Evolutionary conservation across 2,113 vertebrate genomes (phyloP).

Genomic region (Plotosus lineatus): DNA sequence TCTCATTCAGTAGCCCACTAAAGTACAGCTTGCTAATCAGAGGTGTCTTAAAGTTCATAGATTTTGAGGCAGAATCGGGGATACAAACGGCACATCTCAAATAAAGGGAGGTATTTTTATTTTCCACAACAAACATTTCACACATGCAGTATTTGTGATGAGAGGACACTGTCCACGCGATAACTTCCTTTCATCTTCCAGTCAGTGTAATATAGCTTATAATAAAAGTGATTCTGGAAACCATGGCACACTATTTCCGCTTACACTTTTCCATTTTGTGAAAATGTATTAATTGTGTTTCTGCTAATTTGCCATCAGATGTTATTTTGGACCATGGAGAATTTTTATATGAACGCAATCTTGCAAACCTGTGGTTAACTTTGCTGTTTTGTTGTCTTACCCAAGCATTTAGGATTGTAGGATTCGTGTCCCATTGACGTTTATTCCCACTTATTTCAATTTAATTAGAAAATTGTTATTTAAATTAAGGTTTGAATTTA

Average conservation of each 20-base stretch:
- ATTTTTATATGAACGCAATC: neutral
- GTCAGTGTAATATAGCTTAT: neutral
- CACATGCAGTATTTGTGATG: neutral
- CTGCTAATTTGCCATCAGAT: neutral
- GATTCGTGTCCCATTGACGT: neutral
- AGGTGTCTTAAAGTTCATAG: neutral
- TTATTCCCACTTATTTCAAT: neutral
- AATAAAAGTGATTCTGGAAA: neutral
- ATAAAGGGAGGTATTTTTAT: neutral
- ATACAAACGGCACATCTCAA: neutral
- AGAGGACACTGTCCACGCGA: neutral
- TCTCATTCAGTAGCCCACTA: neutral
- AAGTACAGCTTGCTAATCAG: neutral
- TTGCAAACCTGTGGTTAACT: neutral
- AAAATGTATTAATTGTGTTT: neutral
- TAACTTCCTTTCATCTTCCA: neutral
- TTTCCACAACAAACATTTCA: neutral
- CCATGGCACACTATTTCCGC: neutral
- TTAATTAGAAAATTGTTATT: neutral
- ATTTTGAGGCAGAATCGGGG: neutral
- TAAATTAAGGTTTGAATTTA: neutral
- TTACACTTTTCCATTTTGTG: neutral
- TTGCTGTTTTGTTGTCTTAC: neutral
- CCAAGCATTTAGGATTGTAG: neutral
- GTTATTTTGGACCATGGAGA: neutral